Evolutionary conservation across 2,888 invertebrate genomes (phyloP).

Genomic region (Caenorhabditis becei): DNA sequence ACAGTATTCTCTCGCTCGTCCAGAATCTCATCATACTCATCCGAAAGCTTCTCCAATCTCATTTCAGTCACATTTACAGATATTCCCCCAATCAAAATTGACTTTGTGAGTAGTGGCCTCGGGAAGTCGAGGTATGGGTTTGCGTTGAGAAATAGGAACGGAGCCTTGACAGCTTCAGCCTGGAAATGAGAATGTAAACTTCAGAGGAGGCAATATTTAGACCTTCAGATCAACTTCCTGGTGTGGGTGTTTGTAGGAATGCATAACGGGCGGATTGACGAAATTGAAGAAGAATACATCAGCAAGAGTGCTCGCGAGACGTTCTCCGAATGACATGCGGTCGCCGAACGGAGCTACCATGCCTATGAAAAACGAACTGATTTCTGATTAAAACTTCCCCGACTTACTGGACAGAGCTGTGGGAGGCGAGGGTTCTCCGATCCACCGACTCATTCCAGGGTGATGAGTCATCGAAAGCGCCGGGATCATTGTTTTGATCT

Average conservation of each 20-base stretch:
- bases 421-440: conserved; percentile 49
- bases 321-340: conserved; percentile 32
- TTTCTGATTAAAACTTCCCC: too few species aligned
- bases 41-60: conserved; percentile 11
- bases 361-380: conserved; percentile 25
- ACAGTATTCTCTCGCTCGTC: conserved; percentile 13
- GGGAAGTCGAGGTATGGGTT: conserved; percentile 55
- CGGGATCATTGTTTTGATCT: conserved; percentile 26
- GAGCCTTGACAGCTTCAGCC: conserved; percentile 2
- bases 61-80: conserved; percentile 35
- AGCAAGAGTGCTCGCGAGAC: conserved; percentile 27
- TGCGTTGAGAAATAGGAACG: conserved; percentile 44
- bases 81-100: conserved; percentile 50
- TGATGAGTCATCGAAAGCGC: conserved; percentile 45
- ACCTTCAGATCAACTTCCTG: conserved; percentile 13
- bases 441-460: conserved; percentile 6
- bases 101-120: conserved; percentile 35
- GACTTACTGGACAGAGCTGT: conserved; percentile 10
- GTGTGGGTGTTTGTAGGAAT: conserved; percentile 8
- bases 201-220: too few species aligned
- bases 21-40: conserved; percentile 18
- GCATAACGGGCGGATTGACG: conserved; percentile 1
- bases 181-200: too few species aligned
- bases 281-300: conserved; percentile 5
- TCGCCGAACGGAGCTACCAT: conserved; percentile 37